Base-by-base conservation (phyloP, 2,888 invertebrate species). In the Plagiodera versicolora region DNA sequence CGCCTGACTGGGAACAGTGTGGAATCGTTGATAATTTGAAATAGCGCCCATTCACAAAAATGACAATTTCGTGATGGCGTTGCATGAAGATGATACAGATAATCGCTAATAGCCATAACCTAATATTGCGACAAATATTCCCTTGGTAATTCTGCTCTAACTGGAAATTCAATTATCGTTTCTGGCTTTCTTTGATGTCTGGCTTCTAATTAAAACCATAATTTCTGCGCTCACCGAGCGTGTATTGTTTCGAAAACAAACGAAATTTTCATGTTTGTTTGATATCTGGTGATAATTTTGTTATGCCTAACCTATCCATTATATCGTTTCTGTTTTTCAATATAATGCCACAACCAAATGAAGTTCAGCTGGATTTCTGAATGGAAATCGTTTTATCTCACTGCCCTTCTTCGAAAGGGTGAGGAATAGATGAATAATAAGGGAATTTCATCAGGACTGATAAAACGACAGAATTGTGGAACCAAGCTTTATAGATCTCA, bases 121-220 rank as follows among this genome's bases (percentile, higher is more conserved):
- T 24, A 24, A 24, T 24, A 24, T 24, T 24, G 24, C 24, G 6
- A 24, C 24, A 24, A 24, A 24, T 24, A 24, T 24, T 24, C 24
- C 24, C 24, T 5, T 24, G 24, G 3, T 24, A 24, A 24, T 39
- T 11, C 39, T 14, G 1, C 39, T n/a, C 14, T 39, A n/a, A 14
- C 39, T 39, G 11, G 6, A 63, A 67, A 67, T 67, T 63, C 51
- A 61, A 63, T 63, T 58, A 61, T 61, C 6, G 24, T 24, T 61
- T 60, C 50, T 52, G 63, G 14, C 3, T 60, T 63, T 60, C 63
- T 63, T 63, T 63, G 58, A 60, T 60, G 55, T 56, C 44, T 18
- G 16, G 50, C 39, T 57, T 58, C 56, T 61, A 66, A 67, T 67
- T 67, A 66, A 65, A 67, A 64, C 58, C 45, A 46, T 56, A 39